Evolutionary conservation across 2,888 invertebrate species (phyloP).

Genomic region (Poecilobothrus nobilitatus): DNA sequence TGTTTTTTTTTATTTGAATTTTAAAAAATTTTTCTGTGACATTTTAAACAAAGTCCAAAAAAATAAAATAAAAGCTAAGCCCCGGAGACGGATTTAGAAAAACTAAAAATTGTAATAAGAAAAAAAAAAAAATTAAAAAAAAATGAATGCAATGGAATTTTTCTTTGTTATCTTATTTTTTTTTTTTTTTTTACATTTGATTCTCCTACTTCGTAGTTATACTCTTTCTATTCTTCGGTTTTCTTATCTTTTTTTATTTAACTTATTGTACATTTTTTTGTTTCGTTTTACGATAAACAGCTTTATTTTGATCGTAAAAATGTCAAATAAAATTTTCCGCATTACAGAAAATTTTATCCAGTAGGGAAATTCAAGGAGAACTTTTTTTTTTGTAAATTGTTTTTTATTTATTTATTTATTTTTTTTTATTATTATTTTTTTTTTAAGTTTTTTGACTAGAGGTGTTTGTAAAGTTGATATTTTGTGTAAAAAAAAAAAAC

Average conservation of each 20-base stretch:
- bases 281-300: not conserved
- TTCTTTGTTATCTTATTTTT: not conserved
- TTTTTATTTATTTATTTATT: not conserved
- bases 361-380: not conserved
- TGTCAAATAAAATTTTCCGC: constrained; percentile 12
- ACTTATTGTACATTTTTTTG: not conserved
- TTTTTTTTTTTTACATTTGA: no score
- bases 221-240: no score
- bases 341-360: constrained; percentile 10
- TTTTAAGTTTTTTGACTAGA: not conserved
- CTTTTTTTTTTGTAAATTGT: not conserved
- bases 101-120: not conserved
- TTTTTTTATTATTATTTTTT: not conserved
- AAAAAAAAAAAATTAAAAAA: not conserved
- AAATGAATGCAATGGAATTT: not conserved
- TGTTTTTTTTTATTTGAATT: not conserved
- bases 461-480: not conserved
- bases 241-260: no score
- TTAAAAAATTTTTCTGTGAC: not conserved
- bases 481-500: no score
- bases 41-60: no score
- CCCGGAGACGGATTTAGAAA: not conserved
- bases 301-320: constrained; percentile 9
- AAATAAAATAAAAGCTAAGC: not conserved
- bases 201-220: no score